Evolutionary conservation across 2,797 vertebrate genomes (phyloP).

Genomic region (Gallinago nigripennis): DNA sequence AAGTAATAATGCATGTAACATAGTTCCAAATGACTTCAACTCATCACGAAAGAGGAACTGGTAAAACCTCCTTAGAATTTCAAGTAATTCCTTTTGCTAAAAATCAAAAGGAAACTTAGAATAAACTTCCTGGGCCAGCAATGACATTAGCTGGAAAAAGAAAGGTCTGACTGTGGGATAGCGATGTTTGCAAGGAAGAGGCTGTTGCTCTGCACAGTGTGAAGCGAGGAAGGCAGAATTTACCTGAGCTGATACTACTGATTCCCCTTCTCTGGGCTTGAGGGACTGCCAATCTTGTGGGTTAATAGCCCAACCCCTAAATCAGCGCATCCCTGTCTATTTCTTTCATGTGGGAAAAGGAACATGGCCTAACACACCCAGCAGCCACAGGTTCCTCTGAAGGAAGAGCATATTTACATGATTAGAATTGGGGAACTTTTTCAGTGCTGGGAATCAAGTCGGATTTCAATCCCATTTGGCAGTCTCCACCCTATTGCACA

Average conservation of each 20-base stretch:
- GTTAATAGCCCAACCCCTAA: not conserved
- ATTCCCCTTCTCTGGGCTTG: not conserved
- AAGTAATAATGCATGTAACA: constrained; percentile 34
- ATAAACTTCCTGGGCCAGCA: not conserved
- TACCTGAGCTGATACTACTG: not conserved
- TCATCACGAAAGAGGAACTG: constrained; percentile 33
- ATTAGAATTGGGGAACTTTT: not conserved
- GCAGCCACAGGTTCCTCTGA: not conserved
- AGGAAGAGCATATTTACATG: not conserved
- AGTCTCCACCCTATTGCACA: not conserved
- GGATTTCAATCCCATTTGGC: not conserved
- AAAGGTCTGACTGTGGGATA: not conserved
- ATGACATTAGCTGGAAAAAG: not conserved
- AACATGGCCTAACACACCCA: constrained; percentile 9
- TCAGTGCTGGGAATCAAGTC: not conserved
- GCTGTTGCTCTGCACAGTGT: not conserved
- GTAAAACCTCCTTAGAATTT: constrained; percentile 43
- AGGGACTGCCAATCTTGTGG: not conserved
- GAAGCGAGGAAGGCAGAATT: not conserved
- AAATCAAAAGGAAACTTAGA: constrained; percentile 31
- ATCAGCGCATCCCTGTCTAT: not conserved
- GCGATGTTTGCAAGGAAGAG: constrained; percentile 12
- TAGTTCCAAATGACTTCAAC: constrained; percentile 63
- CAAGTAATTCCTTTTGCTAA: constrained; percentile 13
- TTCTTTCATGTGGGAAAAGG: not conserved